Conservation (phyloP, 1,140 invertebrate genomes). For the Euura lappo region DNA sequence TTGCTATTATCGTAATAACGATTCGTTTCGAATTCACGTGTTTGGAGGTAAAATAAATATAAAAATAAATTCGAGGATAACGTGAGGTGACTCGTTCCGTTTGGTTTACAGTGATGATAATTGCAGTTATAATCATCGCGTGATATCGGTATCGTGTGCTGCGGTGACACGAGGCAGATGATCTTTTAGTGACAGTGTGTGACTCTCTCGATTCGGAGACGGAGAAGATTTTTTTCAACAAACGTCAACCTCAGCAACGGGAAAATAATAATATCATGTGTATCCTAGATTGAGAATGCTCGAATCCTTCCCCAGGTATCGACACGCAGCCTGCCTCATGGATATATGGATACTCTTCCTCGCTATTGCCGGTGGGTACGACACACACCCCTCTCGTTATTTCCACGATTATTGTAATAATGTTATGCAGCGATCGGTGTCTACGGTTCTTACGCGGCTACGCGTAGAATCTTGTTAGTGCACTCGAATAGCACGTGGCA, state of each 20-base stretch:
- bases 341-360: constrained; percentile 49
- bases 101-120: no score
- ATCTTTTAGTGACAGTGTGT: no score
- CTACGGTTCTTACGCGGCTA: not conserved
- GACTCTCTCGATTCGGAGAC: no score
- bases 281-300: not conserved
- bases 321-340: constrained; percentile 40
- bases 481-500: not conserved
- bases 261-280: no score
- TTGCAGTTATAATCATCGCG: no score
- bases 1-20: not conserved
- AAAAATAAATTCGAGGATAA: no score
- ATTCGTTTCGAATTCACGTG: not conserved
- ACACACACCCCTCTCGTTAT: not conserved
- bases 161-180: no score
- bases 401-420: not conserved
- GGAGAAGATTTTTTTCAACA: no score
- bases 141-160: no score
- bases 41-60: not conserved
- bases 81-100: no score
- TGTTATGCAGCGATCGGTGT: not conserved
- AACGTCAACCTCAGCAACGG: no score
- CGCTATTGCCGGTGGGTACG: constrained; percentile 43
- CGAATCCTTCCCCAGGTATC: constrained; percentile 20
- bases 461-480: not conserved